phyloP scores from a whole-genome alignment of 1,140 invertebrate genomes.

The Cydia splendana region DNA sequence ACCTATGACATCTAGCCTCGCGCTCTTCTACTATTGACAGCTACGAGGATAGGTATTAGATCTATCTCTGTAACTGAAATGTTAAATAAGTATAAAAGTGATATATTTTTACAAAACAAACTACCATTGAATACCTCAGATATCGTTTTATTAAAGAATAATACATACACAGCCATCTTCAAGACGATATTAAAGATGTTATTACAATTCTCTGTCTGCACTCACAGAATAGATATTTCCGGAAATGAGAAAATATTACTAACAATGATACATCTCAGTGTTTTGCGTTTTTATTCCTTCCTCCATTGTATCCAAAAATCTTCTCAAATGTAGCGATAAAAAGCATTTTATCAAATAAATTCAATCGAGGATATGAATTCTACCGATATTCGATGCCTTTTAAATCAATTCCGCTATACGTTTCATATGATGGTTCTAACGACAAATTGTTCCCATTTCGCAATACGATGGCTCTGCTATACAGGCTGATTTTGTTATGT shows the following conservation, averaged over 20 bases:
- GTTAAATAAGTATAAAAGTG: too few relatives aligned
- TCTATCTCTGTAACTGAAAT: too few relatives aligned
- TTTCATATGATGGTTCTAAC: slow-evolving; percentile 15
- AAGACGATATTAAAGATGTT: slow-evolving; percentile 63
- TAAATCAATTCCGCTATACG: slow-evolving; percentile 26
- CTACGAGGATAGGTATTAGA: too few relatives aligned
- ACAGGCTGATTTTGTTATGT: too few relatives aligned
- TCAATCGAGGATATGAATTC: slow-evolving; percentile 34
- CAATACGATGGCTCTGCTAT: slow-evolving; percentile 34
- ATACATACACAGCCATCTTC: slow-evolving; percentile 48
- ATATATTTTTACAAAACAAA: too few relatives aligned
- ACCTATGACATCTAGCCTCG: too few relatives aligned
- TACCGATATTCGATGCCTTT: slow-evolving; percentile 30
- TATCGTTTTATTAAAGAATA: too few relatives aligned
- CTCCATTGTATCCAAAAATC: slow-evolving; percentile 28
- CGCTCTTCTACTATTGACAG: too few relatives aligned
- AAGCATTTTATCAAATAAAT: slow-evolving; percentile 41
- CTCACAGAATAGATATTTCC: slow-evolving; percentile 23
- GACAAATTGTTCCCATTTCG: slow-evolving; percentile 43
- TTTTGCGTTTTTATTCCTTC: slow-evolving; percentile 32
- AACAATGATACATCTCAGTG: slow-evolving; percentile 32
- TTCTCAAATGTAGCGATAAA: slow-evolving; percentile 32
- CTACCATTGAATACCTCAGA: too few relatives aligned
- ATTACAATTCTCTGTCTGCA: slow-evolving; percentile 52
- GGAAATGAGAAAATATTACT: slow-evolving; percentile 42